phyloP scores from a whole-genome alignment of 2,113 vertebrate genomes.

The Rhineura floridana region DNA sequence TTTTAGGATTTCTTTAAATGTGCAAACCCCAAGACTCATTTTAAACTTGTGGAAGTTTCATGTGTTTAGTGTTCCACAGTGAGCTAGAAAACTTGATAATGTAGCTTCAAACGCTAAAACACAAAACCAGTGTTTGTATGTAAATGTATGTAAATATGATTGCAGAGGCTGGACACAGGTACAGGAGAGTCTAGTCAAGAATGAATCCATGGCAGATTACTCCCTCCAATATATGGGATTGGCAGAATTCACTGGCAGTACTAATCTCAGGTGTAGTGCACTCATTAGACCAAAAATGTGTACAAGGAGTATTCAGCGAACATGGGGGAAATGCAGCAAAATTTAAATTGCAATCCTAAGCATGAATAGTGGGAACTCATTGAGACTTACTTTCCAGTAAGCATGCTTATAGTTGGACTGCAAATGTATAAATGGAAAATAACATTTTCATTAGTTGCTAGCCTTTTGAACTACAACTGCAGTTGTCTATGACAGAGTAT shows the following conservation, averaged over 20 bases:
- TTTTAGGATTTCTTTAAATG: background rate
- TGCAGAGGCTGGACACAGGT: background rate
- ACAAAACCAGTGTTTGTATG: background rate
- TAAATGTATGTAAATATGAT: background rate
- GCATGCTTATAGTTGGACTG: background rate
- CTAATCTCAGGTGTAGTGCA: background rate
- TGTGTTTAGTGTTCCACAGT: background rate
- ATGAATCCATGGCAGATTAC: too few species aligned
- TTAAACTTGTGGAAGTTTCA: background rate
- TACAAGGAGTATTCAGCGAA: background rate
- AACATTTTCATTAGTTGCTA: too few species aligned
- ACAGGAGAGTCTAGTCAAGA: background rate
- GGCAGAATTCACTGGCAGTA: background rate
- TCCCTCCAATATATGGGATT: background rate
- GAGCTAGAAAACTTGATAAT: background rate
- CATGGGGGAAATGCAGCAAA: background rate
- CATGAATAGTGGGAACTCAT: background rate
- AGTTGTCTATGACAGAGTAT: too few species aligned
- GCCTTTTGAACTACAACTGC: too few species aligned
- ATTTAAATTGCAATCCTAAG: background rate
- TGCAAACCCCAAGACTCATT: background rate
- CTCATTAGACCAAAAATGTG: background rate
- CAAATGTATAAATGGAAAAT: background rate
- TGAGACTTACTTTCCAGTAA: too few species aligned
- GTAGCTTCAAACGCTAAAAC: background rate